Percentiles rank a stretch among this genome's conserved stretches.
phyloP scores from a whole-genome alignment of 2,888 invertebrate genomes.

The Phlogophora meticulosa region DNA sequence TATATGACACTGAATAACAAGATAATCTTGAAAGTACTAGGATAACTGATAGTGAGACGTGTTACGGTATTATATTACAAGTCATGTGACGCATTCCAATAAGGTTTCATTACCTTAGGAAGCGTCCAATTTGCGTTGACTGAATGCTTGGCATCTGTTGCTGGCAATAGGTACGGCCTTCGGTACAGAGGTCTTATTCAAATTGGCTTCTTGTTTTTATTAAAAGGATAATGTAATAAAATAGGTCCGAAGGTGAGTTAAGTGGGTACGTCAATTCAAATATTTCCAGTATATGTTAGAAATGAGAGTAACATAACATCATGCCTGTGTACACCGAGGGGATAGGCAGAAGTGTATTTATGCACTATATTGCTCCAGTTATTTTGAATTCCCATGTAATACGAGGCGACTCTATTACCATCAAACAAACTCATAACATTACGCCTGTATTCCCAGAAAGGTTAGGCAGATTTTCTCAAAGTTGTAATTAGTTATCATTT shows the following conservation, averaged over 20 bases:
- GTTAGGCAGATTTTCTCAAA: too few species aligned
- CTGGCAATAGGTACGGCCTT: constrained; percentile 43
- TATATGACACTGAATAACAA: not conserved
- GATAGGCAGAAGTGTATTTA: too few species aligned
- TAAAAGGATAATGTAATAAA: not conserved
- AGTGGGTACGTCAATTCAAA: too few species aligned
- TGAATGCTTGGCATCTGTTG: constrained; percentile 39
- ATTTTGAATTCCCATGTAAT: not conserved
- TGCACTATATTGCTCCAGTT: too few species aligned
- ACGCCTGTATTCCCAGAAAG: too few species aligned
- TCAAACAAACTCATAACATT: too few species aligned
- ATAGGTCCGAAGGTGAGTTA: not conserved
- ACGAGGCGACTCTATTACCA: too few species aligned
- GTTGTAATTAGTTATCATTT: too few species aligned
- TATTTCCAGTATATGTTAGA: too few species aligned
- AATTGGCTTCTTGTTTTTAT: constrained; percentile 33
- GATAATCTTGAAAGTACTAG: constrained; percentile 33
- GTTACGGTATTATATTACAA: not conserved
- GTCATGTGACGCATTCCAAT: constrained; percentile 36
- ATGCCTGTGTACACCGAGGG: too few species aligned
- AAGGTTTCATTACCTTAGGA: constrained; percentile 29
- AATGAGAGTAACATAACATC: too few species aligned
- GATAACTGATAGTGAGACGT: constrained; percentile 11
- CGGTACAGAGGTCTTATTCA: constrained; percentile 41
- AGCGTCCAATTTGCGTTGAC: constrained; percentile 44